Evolutionary conservation across 2,888 invertebrate species (phyloP), one percentile per base, ranked within the genome.

Genomic region (Junonia oenone): DNA sequence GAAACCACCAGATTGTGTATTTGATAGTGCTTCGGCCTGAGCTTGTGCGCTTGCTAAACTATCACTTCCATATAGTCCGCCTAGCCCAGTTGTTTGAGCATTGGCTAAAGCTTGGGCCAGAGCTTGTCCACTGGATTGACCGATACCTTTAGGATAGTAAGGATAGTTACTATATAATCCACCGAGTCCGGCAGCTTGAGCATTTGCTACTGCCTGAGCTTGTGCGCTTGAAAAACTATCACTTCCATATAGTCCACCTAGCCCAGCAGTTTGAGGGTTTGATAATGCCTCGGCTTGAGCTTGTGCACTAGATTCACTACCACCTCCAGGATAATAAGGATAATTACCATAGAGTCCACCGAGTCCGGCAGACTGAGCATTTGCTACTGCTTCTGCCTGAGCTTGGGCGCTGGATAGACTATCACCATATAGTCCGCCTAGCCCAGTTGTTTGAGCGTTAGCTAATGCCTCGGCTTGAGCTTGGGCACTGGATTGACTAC

Each of bases 241-340:
- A 19, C 45, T 37, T 48, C 27, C 50, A 5, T 50, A 50, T 17
- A 37, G 14, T 15, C 37, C 14, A 2, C 9, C 14, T 13, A 40
- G 1, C 9, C 29, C 38, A 27, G 17, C 13, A n/a, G 15, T 38
- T 56, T 55, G 55, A 2, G 51, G 8, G 27, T 55, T 55, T 6
- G 55, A 45, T 35, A 50, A 45, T 13, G 49, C 55, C 13, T 55
- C 46, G 2, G 55, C 55, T n/a, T 45, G 15, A n/a, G 55, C 50
- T 33, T 55, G 50, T 11, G 31, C 9, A 35, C 6, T 38, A 29
- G 38, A 22, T 15, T 33, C n/a, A 31, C n/a, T 22, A 13, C 2
- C 5, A 6, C 22, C 43, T 40, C 48, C 57, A n/a, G 45, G 17
- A 14, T n/a, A 17, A 27, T 45, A 51, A 19, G 54, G 33, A 33